These are phyloP conservation scores for Parthenolecanium corni DNA, from an alignment of 2,888 invertebrate species.

Conservation along the genomic window DNA sequence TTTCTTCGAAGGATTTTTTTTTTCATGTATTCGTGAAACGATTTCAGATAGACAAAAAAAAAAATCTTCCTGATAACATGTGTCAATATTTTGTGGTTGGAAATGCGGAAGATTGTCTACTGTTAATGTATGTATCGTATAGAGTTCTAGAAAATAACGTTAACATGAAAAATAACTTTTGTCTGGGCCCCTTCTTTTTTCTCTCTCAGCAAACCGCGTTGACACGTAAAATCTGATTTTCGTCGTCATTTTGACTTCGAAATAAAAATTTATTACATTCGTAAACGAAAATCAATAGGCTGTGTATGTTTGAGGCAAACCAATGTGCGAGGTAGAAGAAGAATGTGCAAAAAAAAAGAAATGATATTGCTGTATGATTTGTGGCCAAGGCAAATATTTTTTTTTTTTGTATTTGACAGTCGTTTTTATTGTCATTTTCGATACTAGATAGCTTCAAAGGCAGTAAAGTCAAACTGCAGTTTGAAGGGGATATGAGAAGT, in stretches of 20 bases:
- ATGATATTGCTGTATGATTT: too few species aligned
- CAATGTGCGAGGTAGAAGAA: too few species aligned
- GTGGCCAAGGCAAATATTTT: too few species aligned
- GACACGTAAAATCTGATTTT: constrained; percentile 1
- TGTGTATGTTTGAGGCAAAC: not conserved
- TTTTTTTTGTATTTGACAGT: too few species aligned
- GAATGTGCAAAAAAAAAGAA: too few species aligned
- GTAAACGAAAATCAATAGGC: not conserved
- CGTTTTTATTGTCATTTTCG: too few species aligned
- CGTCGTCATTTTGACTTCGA: not conserved
- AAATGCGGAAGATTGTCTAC: constrained; percentile 4
- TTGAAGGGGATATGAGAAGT: too few species aligned
- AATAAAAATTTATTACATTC: not conserved
- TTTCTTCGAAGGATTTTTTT: not conserved
- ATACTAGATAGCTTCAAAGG: too few species aligned
- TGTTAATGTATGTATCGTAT: not conserved
- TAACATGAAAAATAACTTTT: not conserved
- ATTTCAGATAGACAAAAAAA: not conserved
- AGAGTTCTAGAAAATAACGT: not conserved
- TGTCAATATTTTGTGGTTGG: constrained; percentile 5
- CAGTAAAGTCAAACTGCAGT: too few species aligned
- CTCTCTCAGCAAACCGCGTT: not conserved
- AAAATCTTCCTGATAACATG: not conserved
- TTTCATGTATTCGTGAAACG: not conserved
- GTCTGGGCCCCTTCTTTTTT: not conserved